phyloP scores from a whole-genome alignment of 2,888 invertebrate genomes.

The Lasioglossum villosulum region DNA sequence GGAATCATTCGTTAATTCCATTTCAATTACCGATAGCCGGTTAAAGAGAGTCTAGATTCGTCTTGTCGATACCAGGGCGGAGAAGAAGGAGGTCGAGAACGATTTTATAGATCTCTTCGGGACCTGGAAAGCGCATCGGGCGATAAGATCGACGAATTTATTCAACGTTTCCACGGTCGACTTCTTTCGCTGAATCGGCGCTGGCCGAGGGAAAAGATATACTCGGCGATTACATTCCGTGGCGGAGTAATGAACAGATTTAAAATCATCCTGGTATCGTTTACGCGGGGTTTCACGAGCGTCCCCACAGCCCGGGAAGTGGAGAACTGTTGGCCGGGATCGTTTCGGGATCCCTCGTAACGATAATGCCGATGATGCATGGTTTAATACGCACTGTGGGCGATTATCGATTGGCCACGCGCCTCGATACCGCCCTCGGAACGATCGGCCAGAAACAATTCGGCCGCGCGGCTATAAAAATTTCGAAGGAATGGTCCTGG shows the following conservation, averaged over 20 bases:
- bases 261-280: slow-evolving; percentile 60
- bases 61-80: slow-evolving; percentile 37
- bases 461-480: slow-evolving; percentile 61
- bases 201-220: slow-evolving; percentile 38
- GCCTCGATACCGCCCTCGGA: slow-evolving; percentile 72
- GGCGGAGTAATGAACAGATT: slow-evolving; percentile 57
- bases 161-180: slow-evolving; percentile 54
- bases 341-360: slow-evolving; percentile 67
- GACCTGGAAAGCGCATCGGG: slow-evolving; percentile 22
- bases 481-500: slow-evolving; percentile 42
- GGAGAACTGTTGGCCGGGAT: slow-evolving; percentile 45
- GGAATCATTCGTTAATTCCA: neutral
- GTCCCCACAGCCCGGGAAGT: neutral
- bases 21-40: slow-evolving; percentile 10
- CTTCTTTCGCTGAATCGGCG: slow-evolving; percentile 51
- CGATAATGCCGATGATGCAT: slow-evolving; percentile 76
- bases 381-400: slow-evolving; percentile 69
- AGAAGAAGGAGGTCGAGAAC: slow-evolving; percentile 40
- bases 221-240: slow-evolving; percentile 53
- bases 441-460: slow-evolving; percentile 67
- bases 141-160: slow-evolving; percentile 57
- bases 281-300: slow-evolving; percentile 49
- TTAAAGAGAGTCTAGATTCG: neutral
- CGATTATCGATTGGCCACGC: slow-evolving; percentile 81
- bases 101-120: slow-evolving; percentile 46